Base-by-base conservation (phyloP, 2,113 vertebrate species). In the Todiramphus chloris region DNA sequence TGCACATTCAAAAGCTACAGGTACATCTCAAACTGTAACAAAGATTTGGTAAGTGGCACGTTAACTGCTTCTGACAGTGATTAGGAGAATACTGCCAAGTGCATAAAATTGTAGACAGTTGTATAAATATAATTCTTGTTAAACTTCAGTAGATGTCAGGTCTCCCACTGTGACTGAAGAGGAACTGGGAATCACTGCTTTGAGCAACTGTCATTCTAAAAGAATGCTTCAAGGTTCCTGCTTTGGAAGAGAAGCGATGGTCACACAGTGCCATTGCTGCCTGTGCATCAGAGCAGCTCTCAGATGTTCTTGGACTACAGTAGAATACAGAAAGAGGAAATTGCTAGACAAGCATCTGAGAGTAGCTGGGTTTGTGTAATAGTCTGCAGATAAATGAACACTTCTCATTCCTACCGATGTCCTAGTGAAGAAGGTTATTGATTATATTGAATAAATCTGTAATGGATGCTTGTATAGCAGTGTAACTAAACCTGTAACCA, bases 101-200 rank as follows among this genome's bases (percentile, higher is more conserved):
- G 48, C 76, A 83, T 92, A 62, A 64, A 89, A 73, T 15, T 78
- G 46, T 74, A 93, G 44, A 69, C 62, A 79, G 77, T 76, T 89
- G 89, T 89, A 79, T 89, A 94, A 95, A 94, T 83, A 6, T 35
- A 53, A 85, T 92, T 94, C 76, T 60, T 84, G 48, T 83, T 94
- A 76, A 95, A 75, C 67, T 90, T 93, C 60, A 84, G 1, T 94
- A 93, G 83, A 72, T 91, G 70, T 94, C 60, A 72, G 64, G 21
- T 78, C 43, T 93, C 83, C 80, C 66, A 46, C 76, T 84, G 89
- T 81, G 77, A 58, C 83, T 83, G 83, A 82, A 68, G 33, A 78
- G 64, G 51, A 90, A 20, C 2, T 92, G 80, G 58, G 69, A 91
- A 69, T 89, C 62, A 21, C 69, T 92, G 39, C 86, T 95, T 93